A percentile compares a stretch with the other conserved stretches of the same genome.
phyloP scores from a whole-genome alignment of 2,797 vertebrate genomes.

The Chaetophractus vellerosus region DNA sequence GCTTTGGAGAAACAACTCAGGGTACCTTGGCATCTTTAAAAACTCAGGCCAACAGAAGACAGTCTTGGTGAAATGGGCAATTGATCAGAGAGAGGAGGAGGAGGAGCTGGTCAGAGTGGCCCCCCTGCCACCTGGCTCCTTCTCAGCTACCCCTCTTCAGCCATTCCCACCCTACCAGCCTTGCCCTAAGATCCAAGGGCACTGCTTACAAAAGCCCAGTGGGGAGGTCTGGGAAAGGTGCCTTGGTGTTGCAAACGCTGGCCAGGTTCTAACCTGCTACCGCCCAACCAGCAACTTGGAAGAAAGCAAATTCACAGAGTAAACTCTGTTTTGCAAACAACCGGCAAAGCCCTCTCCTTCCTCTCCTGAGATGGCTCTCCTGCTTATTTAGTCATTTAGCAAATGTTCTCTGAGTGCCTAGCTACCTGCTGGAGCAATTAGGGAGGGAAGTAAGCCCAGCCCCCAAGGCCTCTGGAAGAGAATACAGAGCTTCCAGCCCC shows the following conservation, averaged over 20 bases:
- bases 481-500: background rate
- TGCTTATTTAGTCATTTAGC: background rate
- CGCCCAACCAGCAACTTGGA: background rate
- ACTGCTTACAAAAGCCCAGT: background rate
- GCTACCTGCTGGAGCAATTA: background rate
- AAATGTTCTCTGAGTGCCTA: background rate
- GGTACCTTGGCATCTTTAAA: background rate
- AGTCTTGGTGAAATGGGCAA: background rate
- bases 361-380: background rate
- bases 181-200: background rate
- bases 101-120: background rate
- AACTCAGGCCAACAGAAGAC: background rate
- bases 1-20: background rate
- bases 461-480: background rate
- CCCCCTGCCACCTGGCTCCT: no score
- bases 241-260: background rate
- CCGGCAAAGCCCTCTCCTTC: background rate
- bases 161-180: no score
- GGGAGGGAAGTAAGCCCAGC: background rate
- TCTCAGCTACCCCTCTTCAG: no score
- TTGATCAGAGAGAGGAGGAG: background rate
- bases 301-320: background rate
- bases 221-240: background rate
- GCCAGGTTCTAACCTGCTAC: background rate
- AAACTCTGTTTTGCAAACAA: background rate